Base-by-base conservation (phyloP, 2,888 invertebrate species). In the Caenorhabditis doughertyi region DNA sequence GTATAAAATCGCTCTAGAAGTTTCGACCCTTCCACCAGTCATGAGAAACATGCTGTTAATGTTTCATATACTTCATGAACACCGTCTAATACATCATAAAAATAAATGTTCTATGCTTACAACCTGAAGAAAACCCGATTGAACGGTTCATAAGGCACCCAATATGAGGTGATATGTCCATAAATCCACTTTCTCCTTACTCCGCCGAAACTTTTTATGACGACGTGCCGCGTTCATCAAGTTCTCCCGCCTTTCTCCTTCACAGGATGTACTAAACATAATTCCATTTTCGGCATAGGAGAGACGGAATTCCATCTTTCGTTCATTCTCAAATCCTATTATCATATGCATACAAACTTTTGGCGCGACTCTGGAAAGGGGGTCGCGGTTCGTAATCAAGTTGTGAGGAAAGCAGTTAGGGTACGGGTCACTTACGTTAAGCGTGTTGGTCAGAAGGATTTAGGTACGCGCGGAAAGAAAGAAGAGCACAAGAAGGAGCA, bases 391-490 rank as follows among this genome's bases (percentile, higher is more conserved):
- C 79, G 77, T 77, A 77, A 77, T 77, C 77, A 77, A 77, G 77
- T 77, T 77, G 62, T 27, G 51, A 18, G 29, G n/a, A 58, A 58
- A 23, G 56, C 58, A 58, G 58, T 53, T 56, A 68, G 64, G 60
- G 72, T 77, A 84, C 82, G 85, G 85, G 85, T 85, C 85, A 85
- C 77, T 85, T 83, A 72, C 73, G 70, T 55, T 83, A 85, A 83
- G 72, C 81, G 65, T 85, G 83, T 85, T 83, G 83, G 81, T 80
- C 68, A 64, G 67, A 72, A 27, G 81, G 82, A 82, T 83, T 85
- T 83, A 81, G 64, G 65, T 64, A 79, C 51, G 72, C 56, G 72
- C 58, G 23, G 35, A 58, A 21, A 7, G 49, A 49, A 56, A 44
- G 56, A 71, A 44, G 49, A 67, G 29, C 44, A 39, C 60, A 35